Conservation (phyloP, 2,113 vertebrate genomes). For the Pangasianodon hypophthalmus region DNA sequence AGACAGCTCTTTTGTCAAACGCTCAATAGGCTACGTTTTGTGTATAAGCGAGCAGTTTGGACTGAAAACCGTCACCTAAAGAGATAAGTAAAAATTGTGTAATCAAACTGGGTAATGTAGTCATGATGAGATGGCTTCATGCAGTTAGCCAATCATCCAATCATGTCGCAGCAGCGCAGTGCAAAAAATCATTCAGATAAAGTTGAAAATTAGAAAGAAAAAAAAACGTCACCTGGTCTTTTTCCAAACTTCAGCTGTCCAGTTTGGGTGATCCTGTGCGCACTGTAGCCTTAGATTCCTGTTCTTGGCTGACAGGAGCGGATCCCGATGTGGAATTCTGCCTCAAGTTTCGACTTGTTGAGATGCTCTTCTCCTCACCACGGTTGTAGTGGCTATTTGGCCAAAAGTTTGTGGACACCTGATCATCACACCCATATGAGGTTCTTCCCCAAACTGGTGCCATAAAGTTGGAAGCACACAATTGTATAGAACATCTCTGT, state of each 20-base stretch:
- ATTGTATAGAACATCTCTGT: too few relatives aligned
- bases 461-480: too few relatives aligned
- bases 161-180: neutral
- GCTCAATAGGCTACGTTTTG: neutral
- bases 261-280: neutral
- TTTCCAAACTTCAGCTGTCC: too few relatives aligned
- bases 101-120: neutral
- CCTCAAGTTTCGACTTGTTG: too few relatives aligned
- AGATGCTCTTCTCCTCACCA: neutral
- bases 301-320: neutral
- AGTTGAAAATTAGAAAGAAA: too few relatives aligned
- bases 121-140: neutral
- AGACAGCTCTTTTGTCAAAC: too few relatives aligned
- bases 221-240: too few relatives aligned
- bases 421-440: neutral
- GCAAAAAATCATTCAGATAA: too few relatives aligned
- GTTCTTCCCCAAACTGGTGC: too few relatives aligned
- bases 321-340: neutral
- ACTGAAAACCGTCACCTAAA: neutral
- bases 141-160: neutral
- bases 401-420: too few relatives aligned
- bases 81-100: neutral
- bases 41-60: neutral
- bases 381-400: neutral
- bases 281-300: neutral